Evolutionary conservation across 2,113 vertebrate genomes (phyloP), one percentile per base, ranked within the genome.

Genomic region (Sterna hirundo): DNA sequence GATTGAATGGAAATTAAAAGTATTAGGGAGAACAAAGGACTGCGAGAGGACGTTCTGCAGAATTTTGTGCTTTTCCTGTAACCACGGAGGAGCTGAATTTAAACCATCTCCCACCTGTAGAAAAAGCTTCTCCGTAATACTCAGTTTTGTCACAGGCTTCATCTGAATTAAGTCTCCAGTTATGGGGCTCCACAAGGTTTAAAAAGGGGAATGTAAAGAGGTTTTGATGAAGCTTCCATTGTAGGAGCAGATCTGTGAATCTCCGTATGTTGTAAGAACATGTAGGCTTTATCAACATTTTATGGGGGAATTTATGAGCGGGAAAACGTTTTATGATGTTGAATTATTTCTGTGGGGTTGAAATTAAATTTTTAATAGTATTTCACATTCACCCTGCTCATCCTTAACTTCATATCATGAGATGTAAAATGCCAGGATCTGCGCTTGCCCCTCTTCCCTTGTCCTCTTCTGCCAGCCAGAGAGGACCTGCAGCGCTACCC

Each of bases 31-130:
- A 70, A 66, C 7, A 60, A 91, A 84, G 47, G 90, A 52, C 16
- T 27, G 18, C 15, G 38, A 72, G 13, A 62, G 10, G 6, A 23
- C 26, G 5, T 34, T 34, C n/a, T 83, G 30, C 29, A 84, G 69
- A 83, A 90, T 81, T 86, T 77, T 34, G 82, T 75, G 7, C n/a
- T 64, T 85, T 91, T 70, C 46, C 40, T 47, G 5, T 72, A 68
- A 34, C 17, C 1, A 1, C 0, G 0, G 29, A 52, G 29, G 26
- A 83, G 8, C 9, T 1, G 6, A 65, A 86, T 84, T 76, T 60
- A 47, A 88, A 44, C 0, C 0, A 16, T 30, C 8, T 90, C 27
- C 36, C 52, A 19, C 72, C n/a, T 55, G 12, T n/a, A 64, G 29
- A 57, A 85, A 72, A 7, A 64, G 20, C 12, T 85, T 85, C 57